Percentiles rank a stretch among this genome's conserved stretches.
Conservation (phyloP, 2,797 vertebrate species). For the Meda fulgida region DNA sequence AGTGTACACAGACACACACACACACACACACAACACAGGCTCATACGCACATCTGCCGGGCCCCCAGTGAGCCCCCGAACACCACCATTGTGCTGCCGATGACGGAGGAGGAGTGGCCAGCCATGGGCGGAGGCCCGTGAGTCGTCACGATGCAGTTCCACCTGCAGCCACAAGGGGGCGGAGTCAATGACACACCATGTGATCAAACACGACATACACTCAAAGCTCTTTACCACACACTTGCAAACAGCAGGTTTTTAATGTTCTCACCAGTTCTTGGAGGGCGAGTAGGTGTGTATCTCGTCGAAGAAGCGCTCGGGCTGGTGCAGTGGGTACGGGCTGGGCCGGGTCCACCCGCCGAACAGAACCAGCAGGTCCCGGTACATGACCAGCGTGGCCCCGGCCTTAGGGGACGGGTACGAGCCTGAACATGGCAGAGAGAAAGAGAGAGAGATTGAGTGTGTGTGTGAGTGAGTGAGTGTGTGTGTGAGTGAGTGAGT, state of each 20-base stretch:
- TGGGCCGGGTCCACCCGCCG: slow-evolving; percentile 96
- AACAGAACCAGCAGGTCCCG: slow-evolving; percentile 96
- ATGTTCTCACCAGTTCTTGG: slow-evolving; percentile 93
- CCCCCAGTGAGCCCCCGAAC: slow-evolving; percentile 95
- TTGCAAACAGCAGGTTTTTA: no score
- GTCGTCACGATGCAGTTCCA: slow-evolving; percentile 99
- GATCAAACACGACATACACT: no score
- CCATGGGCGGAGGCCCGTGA: slow-evolving; percentile 97
- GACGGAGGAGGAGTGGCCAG: slow-evolving; percentile 96
- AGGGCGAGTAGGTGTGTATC: slow-evolving; percentile 98
- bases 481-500: no score
- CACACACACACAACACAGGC: neutral
- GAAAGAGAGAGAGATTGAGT: no score
- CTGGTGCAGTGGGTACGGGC: slow-evolving; percentile 97
- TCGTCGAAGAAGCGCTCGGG: slow-evolving; percentile 98
- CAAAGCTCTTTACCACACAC: no score
- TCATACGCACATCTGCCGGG: slow-evolving; percentile 90
- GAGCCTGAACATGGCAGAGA: slow-evolving; percentile 80
- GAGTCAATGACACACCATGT: neutral
- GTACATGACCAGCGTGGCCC: slow-evolving; percentile 95
- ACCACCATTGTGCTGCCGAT: slow-evolving; percentile 96
- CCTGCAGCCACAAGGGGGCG: slow-evolving; percentile 72
- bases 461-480: no score
- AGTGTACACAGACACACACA: slow-evolving; percentile 18
- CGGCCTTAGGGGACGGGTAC: slow-evolving; percentile 97